These are phyloP conservation scores for Porites lobata DNA, from an alignment of 92 coral and sea anemone species.

Conservation along the genomic window DNA sequence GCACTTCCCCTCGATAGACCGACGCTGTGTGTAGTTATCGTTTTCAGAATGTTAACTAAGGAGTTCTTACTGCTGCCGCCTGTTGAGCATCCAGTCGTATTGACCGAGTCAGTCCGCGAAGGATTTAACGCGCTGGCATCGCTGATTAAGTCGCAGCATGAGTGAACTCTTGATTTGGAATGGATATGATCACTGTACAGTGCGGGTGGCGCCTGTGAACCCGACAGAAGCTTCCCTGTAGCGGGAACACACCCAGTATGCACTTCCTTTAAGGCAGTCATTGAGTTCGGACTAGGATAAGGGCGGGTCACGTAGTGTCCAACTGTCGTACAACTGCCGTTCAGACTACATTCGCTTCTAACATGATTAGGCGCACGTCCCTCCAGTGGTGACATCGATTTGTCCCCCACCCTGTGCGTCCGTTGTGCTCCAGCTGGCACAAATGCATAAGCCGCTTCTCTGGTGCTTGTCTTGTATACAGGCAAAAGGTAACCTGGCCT, in stretches of 20 bases:
- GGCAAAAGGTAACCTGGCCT: slow-evolving; percentile 81
- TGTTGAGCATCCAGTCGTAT: neutral
- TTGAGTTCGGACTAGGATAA: neutral
- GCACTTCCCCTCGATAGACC: neutral
- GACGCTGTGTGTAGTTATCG: neutral
- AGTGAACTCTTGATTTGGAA: slow-evolving; percentile 21
- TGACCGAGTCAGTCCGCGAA: slow-evolving; percentile 3
- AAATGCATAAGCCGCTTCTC: slow-evolving; percentile 75
- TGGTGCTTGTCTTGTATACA: slow-evolving; percentile 56
- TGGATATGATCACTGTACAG: slow-evolving; percentile 7
- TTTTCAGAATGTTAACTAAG: neutral
- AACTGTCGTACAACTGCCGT: neutral
- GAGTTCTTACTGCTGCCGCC: slow-evolving; percentile 9
- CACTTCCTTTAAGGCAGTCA: slow-evolving; percentile 5
- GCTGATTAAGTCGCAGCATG: neutral
- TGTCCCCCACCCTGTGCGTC: slow-evolving; percentile 25
- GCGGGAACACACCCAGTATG: neutral
- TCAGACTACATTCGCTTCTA: neutral
- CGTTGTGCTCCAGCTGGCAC: slow-evolving; percentile 47
- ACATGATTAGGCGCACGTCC: neutral
- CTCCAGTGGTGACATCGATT: neutral
- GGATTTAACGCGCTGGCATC: neutral
- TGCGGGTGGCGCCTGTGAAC: neutral
- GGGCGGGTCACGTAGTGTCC: neutral
- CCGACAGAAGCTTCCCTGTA: slow-evolving; percentile 9